Base-by-base conservation (phyloP, 1,140 invertebrate genomes). In the Lineus longissimus region DNA sequence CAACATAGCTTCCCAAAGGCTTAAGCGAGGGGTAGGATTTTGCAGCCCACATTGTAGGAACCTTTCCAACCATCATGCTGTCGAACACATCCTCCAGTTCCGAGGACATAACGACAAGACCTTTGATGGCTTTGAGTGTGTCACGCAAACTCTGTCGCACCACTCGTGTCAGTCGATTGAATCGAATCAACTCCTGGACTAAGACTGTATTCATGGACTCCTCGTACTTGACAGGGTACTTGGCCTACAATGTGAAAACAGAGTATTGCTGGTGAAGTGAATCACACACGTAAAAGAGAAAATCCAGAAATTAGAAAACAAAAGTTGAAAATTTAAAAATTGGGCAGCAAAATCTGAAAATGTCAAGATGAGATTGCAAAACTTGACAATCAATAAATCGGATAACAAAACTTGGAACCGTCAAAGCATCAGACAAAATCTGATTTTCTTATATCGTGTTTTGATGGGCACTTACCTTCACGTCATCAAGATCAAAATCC, bases 1-100 rank as follows among this genome's bases (percentile, higher is more conserved):
- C 74, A 9, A 81, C 71, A 64, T 81, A 82, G 61, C 76, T 76
- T 2, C 79, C 81, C 1, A 82, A 65, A 29, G 81, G 79, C 58
- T 81, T 82, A 62, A 81, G 61, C 25, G 79, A 81, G 0, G 80
- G 79, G 66, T 80, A 82, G 0, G 77, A 80, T 67, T 81, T 81
- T n/a, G 72, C 68, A 31, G 72, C 72, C 81, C 81, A 82, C 72
- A 77, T 73, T 1, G 70, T 71, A 40, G 81, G 81, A 25, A 81
- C 77, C 84, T 87, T 91, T 9, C 81, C 81, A 64, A 82, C 78
- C 70, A 81, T 75, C 77, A 82, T 82, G 59, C 74, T 76, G 51
- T 79, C 75, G 70, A 81, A 81, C 22, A 81, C 75, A 47, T 81
- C 78, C 70, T 82, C 79, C 2, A 82, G 69, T 55, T 81, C 76